Conservation (phyloP, 2,888 invertebrate genomes). For the Endotricha flammealis region DNA sequence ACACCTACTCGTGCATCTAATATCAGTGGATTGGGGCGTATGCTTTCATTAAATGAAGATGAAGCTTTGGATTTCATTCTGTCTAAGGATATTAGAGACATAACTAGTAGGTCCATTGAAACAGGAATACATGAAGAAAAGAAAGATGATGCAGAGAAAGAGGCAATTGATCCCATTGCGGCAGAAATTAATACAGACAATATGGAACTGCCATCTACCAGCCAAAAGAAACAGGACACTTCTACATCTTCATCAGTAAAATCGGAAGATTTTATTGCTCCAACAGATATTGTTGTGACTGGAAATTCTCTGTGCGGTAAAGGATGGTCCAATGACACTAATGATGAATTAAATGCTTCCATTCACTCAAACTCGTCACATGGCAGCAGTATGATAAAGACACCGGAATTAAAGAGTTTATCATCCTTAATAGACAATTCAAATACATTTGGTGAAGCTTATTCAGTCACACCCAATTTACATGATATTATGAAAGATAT, state of each 20-base stretch:
- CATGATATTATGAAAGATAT: slow-evolving; percentile 79
- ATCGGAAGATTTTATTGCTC: slow-evolving; percentile 51
- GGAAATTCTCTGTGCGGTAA: slow-evolving; percentile 83
- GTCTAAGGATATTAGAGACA: slow-evolving; percentile 61
- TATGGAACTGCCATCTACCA: slow-evolving; percentile 52
- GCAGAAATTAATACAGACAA: slow-evolving; percentile 28
- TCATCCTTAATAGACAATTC: slow-evolving; percentile 63
- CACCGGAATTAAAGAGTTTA: slow-evolving; percentile 67
- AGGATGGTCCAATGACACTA: slow-evolving; percentile 82
- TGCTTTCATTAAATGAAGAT: slow-evolving; percentile 81
- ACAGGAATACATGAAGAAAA: slow-evolving; percentile 21
- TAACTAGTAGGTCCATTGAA: slow-evolving; percentile 23
- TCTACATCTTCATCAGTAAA: slow-evolving; percentile 48
- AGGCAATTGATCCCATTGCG: slow-evolving; percentile 11
- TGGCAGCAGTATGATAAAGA: slow-evolving; percentile 71
- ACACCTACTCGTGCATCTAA: slow-evolving; percentile 51
- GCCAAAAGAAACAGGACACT: slow-evolving; percentile 37
- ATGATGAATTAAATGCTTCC: slow-evolving; percentile 72
- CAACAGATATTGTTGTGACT: slow-evolving; percentile 53
- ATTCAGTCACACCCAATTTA: slow-evolving; percentile 67
- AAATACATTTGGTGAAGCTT: slow-evolving; percentile 48
- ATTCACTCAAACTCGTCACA: slow-evolving; percentile 73
- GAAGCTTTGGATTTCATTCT: slow-evolving; percentile 85
- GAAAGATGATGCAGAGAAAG: slow-evolving; percentile 19
- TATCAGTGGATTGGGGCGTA: slow-evolving; percentile 64